Evolutionary conservation across 2,797 vertebrate genomes (phyloP), one percentile per base, ranked within the genome.

Genomic region (Lacerta viridis): DNA sequence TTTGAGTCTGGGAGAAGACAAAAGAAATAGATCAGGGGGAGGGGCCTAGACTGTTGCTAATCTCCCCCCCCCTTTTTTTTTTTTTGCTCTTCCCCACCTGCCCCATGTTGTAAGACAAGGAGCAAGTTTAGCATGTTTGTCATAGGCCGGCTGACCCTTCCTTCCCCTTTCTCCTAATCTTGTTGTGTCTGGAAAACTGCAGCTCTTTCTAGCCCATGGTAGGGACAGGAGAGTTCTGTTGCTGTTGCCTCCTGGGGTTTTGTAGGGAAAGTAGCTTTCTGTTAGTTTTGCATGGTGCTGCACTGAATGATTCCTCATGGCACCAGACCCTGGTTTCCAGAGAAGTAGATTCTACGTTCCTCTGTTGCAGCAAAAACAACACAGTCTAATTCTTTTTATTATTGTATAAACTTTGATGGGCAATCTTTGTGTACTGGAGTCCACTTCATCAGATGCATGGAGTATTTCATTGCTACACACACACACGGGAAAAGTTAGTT

Each of bases 141-240:
- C 29, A 18, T 29, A 3, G 33, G 46, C 33, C 7, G 29, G 20
- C 1, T 64, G 39, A 18, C 10, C 29, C 17, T 29, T 9, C 50
- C 71, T n/a, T 23, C 33, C 83, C 69, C 72, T 61, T 13, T 25
- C 43, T 4, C 29, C 59, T 66, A 80, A 87, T 83, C 46, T 59
- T 75, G 86, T 88, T 88, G 77, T 77, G 72, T 87, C 76, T 87
- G 69, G 69, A 87, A 84, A 76, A 18, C 76, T 20, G 61, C 36
- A 55, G 4, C 39, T n/a, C 36, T 66, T 43, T 41, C n/a, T 46
- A 9, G 36, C 82, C 83, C n/a, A 41, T 84, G 23, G 3, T 41
- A 71, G 41, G 76, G 43, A 15, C 8, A 27, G 66, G 3, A 1
- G 78, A 64, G 39, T n/a, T 29, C 41, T 83, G 46, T 81, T 61